These are phyloP conservation scores for Monodelphis domestica DNA, from an alignment of 2,797 vertebrate species.

Conservation along the genomic window DNA sequence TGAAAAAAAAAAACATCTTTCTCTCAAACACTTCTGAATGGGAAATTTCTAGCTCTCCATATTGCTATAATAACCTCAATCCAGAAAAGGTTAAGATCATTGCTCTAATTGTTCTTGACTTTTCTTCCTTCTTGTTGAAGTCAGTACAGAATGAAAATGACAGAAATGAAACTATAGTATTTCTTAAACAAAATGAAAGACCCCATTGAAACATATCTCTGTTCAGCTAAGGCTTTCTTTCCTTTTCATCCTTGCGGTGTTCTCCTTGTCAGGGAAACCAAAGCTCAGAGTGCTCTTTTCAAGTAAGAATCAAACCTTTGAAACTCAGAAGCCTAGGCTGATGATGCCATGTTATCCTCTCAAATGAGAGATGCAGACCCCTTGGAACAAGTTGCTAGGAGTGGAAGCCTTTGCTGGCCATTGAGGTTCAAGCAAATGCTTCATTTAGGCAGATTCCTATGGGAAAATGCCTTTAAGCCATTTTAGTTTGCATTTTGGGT, in stretches of 20 bases:
- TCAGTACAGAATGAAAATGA: constrained; percentile 17
- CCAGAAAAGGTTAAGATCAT: constrained; percentile 2
- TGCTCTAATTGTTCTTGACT: constrained; percentile 1
- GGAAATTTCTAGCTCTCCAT: neutral
- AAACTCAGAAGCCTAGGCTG: neutral
- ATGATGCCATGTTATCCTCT: neutral
- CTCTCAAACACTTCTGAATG: neutral
- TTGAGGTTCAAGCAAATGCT: neutral
- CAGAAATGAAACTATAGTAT: neutral
- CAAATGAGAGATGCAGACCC: neutral
- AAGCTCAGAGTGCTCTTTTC: constrained; percentile 10
- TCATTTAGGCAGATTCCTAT: neutral
- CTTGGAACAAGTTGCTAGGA: neutral
- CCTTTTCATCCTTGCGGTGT: constrained; percentile 16
- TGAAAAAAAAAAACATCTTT: constrained; percentile 16
- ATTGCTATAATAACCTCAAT: constrained; percentile 26
- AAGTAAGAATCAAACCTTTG: constrained; percentile 15
- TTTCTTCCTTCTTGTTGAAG: constrained; percentile 19
- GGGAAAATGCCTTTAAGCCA: neutral
- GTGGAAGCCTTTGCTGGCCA: neutral
- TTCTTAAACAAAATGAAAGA: constrained; percentile 39
- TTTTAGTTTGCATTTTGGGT: constrained; percentile 19
- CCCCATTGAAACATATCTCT: neutral
- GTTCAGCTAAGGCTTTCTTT: neutral
- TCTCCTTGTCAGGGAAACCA: neutral